Conservation (phyloP, 2,888 invertebrate genomes). For the Acrobasis suavella region DNA sequence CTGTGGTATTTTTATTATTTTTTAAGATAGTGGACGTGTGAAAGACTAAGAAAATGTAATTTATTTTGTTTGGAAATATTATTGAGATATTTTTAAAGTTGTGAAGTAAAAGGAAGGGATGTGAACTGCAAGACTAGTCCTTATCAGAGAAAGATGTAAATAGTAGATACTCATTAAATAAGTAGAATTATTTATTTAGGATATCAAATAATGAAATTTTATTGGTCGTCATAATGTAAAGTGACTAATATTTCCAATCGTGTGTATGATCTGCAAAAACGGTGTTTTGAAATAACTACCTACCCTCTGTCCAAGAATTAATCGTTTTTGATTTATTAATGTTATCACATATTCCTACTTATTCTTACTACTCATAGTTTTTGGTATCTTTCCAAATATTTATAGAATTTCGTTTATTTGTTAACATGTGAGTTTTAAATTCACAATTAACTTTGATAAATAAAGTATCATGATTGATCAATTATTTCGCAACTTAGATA, state of each 20-base stretch:
- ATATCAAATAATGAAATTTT: constrained; percentile 60
- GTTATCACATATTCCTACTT: too few relatives aligned
- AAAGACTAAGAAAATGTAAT: constrained; percentile 13
- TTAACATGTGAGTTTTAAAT: too few relatives aligned
- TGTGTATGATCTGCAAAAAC: constrained; percentile 12
- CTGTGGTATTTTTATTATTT: constrained; percentile 2
- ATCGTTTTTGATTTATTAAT: too few relatives aligned
- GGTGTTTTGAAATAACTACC: constrained; percentile 44
- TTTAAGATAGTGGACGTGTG: constrained; percentile 10
- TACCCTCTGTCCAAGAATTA: not conserved
- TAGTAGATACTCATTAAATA: constrained; percentile 77
- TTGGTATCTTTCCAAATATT: too few relatives aligned
- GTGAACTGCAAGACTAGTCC: constrained; percentile 64
- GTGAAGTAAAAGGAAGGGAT: constrained; percentile 34
- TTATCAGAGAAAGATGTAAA: constrained; percentile 75
- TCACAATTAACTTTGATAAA: too few relatives aligned
- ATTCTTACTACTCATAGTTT: too few relatives aligned
- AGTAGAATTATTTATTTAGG: constrained; percentile 76
- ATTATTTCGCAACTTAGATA: constrained; percentile 16
- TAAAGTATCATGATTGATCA: not conserved
- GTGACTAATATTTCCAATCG: constrained; percentile 47
- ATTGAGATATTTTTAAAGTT: constrained; percentile 26
- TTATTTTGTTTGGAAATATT: constrained; percentile 28
- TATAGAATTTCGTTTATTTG: too few relatives aligned
- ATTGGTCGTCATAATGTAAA: constrained; percentile 55